Evolutionary conservation across 2,888 invertebrate genomes (phyloP), one percentile per base, ranked within the genome.

Genomic region (Morpho helenor): DNA sequence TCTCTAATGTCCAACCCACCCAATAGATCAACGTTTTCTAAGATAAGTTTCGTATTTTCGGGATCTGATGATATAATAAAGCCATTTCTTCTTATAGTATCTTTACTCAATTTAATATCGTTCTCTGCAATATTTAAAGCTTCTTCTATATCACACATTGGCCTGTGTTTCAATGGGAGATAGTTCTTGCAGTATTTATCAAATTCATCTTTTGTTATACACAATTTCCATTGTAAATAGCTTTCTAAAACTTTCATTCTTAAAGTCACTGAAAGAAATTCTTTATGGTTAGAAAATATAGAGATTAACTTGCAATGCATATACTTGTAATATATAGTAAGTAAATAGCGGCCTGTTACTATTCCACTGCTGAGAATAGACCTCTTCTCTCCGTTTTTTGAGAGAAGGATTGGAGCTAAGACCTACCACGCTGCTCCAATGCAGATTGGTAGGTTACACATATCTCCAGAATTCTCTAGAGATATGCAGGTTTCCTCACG

Each of bases 61-160:
- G 94, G 93, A 72, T 93, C 92, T 1, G 85, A 83, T 52, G 91
- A 82, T 49, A 94, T 76, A 2, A 95, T 73, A 65, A 92, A 95
- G 0, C 91, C 91, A 77, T 94, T 91, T 59, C 91, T 92, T 63
- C 84, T 82, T 8, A 96, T 91, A 66, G 81, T 81, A 8, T 85
- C 83, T 16, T 75, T 72, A 6, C 91, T 74, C 65, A 94, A 92
- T 47, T 93, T 91, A 0, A 95, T 79, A 3, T 92, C 87, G 49
- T 88, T 79, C 62, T 91, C 77, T 1, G 94, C 91, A 60, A 94
- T 67, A 42, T 91, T 73, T 10, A 94, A 77, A 55, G 92, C 90
- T 73, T 91, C 83, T 69, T 90, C 89, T 7, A 95, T 84, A 59
- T 84, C 84, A 39, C 74, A 69, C 80, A 86, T 81, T 3, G 90